Percentiles rank a stretch among this genome's conserved stretches.
Evolutionary conservation across 1,140 invertebrate species (phyloP).

Genomic region (Sycobia sp.): DNA sequence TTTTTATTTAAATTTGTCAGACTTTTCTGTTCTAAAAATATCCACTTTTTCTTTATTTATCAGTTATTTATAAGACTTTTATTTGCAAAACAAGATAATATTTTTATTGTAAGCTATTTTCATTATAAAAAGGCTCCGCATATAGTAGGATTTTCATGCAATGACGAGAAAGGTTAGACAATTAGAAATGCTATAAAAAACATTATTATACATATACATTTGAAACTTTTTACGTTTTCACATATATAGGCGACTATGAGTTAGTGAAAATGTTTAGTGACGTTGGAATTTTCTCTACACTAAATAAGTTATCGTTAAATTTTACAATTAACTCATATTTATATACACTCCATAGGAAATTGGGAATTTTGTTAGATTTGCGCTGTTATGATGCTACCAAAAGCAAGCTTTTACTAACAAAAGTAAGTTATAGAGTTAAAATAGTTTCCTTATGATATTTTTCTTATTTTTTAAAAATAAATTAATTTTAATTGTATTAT

Average conservation of each 20-base stretch:
- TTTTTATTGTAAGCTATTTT: constrained; percentile 44
- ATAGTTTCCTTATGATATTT: no score
- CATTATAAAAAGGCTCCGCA: constrained; percentile 38
- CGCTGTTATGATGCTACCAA: constrained; percentile 37
- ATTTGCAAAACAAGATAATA: constrained; percentile 3
- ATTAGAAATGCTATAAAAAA: neutral
- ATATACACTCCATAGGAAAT: constrained; percentile 29
- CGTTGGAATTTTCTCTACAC: constrained; percentile 38
- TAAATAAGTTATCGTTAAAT: constrained; percentile 27
- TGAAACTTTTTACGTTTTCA: neutral
- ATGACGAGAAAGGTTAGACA: constrained; percentile 39
- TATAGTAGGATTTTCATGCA: constrained; percentile 47
- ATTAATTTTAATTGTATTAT: no score
- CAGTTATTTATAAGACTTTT: neutral
- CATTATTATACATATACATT: neutral
- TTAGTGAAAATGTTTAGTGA: constrained; percentile 39
- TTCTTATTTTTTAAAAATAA: no score
- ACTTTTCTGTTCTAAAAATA: no score
- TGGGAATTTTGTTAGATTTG: constrained; percentile 42
- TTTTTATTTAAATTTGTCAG: no score
- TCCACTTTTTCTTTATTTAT: no score
- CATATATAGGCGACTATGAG: constrained; percentile 37
- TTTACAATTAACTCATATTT: constrained; percentile 37
- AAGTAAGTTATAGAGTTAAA: constrained; percentile 35
- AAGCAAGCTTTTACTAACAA: constrained; percentile 35